These are phyloP conservation scores for Reinhardtius hippoglossoides DNA, from an alignment of 2,113 vertebrate genomes.

Conservation along the genomic window DNA sequence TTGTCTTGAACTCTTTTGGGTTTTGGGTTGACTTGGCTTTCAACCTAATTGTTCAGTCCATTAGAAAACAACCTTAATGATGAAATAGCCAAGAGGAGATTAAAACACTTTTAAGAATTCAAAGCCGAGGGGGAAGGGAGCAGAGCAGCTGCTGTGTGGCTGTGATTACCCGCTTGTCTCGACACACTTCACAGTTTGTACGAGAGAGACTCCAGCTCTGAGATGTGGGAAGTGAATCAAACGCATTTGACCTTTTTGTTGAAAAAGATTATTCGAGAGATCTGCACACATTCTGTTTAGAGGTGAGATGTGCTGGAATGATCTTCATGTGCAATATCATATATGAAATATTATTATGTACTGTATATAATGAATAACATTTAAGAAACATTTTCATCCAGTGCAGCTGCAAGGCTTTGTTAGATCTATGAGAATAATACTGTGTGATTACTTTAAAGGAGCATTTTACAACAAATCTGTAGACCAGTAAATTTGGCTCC, in stretches of 20 bases:
- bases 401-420: background rate
- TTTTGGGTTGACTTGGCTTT: constrained; percentile 9
- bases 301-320: constrained; percentile 21
- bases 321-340: background rate
- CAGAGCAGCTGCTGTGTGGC: constrained; percentile 26
- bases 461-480: too few species aligned
- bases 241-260: constrained; percentile 59
- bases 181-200: constrained; percentile 30
- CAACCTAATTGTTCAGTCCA: constrained; percentile 1
- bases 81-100: constrained; percentile 25
- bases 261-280: constrained; percentile 41
- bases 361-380: background rate
- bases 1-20: constrained; percentile 15
- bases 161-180: constrained; percentile 21
- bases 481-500: too few species aligned
- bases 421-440: background rate
- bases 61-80: constrained; percentile 28
- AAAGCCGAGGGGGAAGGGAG: constrained; percentile 11
- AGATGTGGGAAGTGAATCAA: constrained; percentile 50
- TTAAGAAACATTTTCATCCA: background rate
- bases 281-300: constrained; percentile 15
- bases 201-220: constrained; percentile 23
- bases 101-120: constrained; percentile 33
- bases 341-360: too few species aligned
- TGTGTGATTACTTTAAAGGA: too few species aligned